These are phyloP conservation scores for Mus minutoides DNA, from an alignment of 2,797 vertebrate genomes.

Conservation along the genomic window DNA sequence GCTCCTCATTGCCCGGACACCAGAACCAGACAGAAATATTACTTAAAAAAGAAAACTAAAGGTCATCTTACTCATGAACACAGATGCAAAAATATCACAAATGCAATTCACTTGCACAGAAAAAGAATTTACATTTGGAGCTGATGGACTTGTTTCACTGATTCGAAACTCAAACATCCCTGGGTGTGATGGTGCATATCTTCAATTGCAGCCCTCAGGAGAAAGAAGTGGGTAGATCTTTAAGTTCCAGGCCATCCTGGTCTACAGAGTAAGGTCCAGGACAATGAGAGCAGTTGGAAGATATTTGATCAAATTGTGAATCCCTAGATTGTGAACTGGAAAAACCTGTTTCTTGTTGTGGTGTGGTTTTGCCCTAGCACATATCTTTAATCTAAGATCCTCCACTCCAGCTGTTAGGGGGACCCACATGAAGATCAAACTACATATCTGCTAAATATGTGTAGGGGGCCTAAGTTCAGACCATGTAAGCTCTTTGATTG, in stretches of 20 bases:
- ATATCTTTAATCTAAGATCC: not conserved
- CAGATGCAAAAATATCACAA: constrained; percentile 51
- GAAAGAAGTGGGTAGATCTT: not conserved
- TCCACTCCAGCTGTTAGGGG: not conserved
- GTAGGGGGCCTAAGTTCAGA: not conserved
- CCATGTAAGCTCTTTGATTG: not conserved
- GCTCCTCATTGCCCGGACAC: not conserved
- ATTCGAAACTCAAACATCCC: not conserved
- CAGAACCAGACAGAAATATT: not conserved
- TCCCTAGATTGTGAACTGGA: not conserved
- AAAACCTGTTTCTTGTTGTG: not conserved
- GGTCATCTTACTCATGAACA: not conserved
- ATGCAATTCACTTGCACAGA: not conserved
- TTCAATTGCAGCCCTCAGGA: not conserved
- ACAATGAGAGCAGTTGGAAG: not conserved
- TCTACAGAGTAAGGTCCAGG: not conserved
- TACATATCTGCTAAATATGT: not conserved
- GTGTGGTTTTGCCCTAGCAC: not conserved
- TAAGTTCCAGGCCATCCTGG: not conserved
- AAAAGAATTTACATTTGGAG: not conserved
- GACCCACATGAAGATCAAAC: not conserved
- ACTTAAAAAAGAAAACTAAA: not conserved
- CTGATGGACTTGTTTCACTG: constrained; percentile 6
- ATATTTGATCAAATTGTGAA: not conserved
- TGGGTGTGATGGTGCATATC: accelerated